phyloP scores from a whole-genome alignment of 2,113 vertebrate species.

The Anguilla rostrata region DNA sequence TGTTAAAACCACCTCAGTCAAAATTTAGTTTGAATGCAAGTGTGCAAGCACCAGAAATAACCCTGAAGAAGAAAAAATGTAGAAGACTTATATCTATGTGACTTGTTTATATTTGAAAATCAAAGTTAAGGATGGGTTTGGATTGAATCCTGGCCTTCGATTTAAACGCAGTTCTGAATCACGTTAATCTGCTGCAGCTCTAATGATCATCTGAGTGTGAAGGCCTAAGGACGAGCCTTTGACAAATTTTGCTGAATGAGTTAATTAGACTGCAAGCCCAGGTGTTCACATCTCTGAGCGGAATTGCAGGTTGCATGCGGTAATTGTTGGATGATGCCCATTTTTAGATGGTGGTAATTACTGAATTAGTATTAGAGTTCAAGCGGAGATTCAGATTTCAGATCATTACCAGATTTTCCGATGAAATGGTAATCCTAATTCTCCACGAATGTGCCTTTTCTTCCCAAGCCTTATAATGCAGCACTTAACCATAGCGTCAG shows the following conservation, averaged over 20 bases:
- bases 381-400: background rate
- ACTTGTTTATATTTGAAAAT: background rate
- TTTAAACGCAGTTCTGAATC: background rate
- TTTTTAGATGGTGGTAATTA: conserved; percentile 2
- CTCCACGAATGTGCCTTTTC: background rate
- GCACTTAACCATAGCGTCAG: background rate
- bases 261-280: background rate
- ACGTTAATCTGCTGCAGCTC: background rate
- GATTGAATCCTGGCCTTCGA: background rate
- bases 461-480: background rate
- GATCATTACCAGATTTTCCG: background rate
- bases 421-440: background rate
- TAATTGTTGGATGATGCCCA: background rate
- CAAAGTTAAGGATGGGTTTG: background rate
- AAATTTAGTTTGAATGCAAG: too few relatives aligned
- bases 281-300: background rate
- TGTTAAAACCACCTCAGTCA: too few relatives aligned
- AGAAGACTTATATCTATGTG: too few relatives aligned
- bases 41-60: too few relatives aligned
- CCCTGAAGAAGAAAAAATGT: too few relatives aligned
- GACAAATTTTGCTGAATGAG: background rate
- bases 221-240: background rate
- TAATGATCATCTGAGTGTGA: background rate
- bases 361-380: background rate
- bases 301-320: background rate